Conservation (phyloP, 2,888 invertebrate species). For the Arge pagana region DNA sequence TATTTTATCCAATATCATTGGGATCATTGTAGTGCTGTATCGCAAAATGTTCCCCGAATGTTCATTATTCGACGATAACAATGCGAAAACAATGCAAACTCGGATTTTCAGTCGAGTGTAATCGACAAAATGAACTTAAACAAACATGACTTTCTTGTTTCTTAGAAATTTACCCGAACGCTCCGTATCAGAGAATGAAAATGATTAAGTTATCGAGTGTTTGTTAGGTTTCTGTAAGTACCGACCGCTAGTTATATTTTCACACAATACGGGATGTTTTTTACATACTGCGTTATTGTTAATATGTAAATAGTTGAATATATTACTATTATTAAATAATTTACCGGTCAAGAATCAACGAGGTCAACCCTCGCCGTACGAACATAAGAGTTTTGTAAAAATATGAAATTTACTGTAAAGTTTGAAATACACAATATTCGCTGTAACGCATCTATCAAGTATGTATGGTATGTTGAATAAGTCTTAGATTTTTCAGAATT, state of each 20-base stretch:
- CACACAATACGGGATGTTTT: no score
- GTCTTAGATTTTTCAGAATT: conserved; percentile 19
- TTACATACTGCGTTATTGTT: conserved; percentile 11
- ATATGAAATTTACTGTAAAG: conserved; percentile 16
- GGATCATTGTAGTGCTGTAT: no score
- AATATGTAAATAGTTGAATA: conserved; percentile 18
- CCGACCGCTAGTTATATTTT: not conserved
- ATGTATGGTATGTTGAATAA: conserved; percentile 17
- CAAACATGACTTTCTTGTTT: no score
- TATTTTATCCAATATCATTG: no score
- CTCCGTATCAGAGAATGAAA: no score
- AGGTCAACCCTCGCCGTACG: conserved; percentile 9
- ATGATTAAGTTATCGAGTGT: not conserved
- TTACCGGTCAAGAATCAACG: not conserved
- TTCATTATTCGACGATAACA: no score
- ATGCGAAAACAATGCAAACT: no score
- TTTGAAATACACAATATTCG: conserved; percentile 14
- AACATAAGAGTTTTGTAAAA: conserved; percentile 19
- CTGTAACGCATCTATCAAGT: conserved; percentile 7
- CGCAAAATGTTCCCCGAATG: no score
- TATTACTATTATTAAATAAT: not conserved
- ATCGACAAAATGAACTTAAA: no score
- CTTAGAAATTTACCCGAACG: no score
- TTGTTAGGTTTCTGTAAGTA: not conserved
- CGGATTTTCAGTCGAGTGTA: no score